Evolutionary conservation across 2,797 vertebrate species (phyloP), one percentile per base, ranked within the genome.

Genomic region (Gymnothorax javanicus): DNA sequence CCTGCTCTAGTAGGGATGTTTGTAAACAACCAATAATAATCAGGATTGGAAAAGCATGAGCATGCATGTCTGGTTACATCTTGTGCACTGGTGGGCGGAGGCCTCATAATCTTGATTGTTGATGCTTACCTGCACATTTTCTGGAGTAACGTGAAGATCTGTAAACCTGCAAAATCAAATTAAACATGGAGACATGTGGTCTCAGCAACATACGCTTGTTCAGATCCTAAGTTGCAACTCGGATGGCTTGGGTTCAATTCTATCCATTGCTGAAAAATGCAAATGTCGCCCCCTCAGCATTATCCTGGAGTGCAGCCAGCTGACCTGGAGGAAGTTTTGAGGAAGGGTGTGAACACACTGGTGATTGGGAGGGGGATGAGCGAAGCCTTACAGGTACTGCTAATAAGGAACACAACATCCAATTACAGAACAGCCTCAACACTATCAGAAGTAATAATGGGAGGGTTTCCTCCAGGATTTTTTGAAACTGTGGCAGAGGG

Each of bases 321-420:
- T 20, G 98, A 99, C 67, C 93, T 99, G 88, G 97, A 99, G 87
- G 98, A 99, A 94, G 95, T 99, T 17, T 90, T 97, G 88, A 94
- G 92, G 91, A 97, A 96, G 88, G 97, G 97, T 0, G 93, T 97
- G 0, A 92, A 97, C 84, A 93, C 94, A 0, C 79, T 99, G 89
- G 97, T 99, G n/a, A 99, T 99, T 0, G 98, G 98, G 82, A 94
- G 97, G 89, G 98, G 98, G 71, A 99, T 99, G 98, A 97, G 90
- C 0, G 97, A 98, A 93, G 97, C 97, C 52, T 93, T 99, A 90
- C 97, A 99, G 98, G 98, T 99, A 91, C n/a, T 3, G 52, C 43
- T 33, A 33, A 54, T 11, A 52, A 54, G 6, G 5, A 81, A 81
- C 17, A 43, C 7, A 52, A 77, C 33, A 13, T 13, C 33, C 15